These are phyloP conservation scores for Frankliniella intonsa DNA, from an alignment of 2,888 invertebrate species.

Conservation along the genomic window DNA sequence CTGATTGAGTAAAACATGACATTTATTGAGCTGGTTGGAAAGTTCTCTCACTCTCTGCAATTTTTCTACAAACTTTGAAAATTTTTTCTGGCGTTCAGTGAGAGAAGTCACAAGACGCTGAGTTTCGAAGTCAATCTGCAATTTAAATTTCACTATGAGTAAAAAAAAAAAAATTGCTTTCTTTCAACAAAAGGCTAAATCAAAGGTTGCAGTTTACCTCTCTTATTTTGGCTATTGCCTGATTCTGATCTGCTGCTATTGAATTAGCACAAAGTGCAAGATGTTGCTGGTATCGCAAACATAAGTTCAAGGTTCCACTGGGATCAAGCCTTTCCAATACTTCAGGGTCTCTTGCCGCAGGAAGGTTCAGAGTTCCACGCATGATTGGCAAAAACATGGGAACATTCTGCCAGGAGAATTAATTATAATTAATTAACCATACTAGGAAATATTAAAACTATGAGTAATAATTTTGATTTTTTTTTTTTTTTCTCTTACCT, in stretches of 20 bases:
- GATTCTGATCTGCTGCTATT: constrained; percentile 73
- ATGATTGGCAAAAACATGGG: constrained; percentile 92
- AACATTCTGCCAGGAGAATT: constrained; percentile 57
- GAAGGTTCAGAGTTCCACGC: constrained; percentile 78
- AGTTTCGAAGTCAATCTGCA: constrained; percentile 67
- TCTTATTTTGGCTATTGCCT: constrained; percentile 66
- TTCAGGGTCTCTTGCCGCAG: constrained; percentile 77
- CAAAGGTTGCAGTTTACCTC: constrained; percentile 54
- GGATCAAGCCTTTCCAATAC: constrained; percentile 73
- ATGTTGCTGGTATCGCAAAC: constrained; percentile 78
- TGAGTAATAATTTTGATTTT: background rate
- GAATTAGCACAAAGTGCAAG: constrained; percentile 75
- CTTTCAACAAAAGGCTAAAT: constrained; percentile 28
- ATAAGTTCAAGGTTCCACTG: constrained; percentile 66
- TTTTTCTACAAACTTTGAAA: constrained; percentile 80
- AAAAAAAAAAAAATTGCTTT: constrained; percentile 27
- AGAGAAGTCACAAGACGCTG: constrained; percentile 62
- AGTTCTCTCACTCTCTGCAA: constrained; percentile 77
- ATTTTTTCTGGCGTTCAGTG: constrained; percentile 76
- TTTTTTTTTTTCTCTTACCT: constrained; percentile 48
- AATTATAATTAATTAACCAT: constrained; percentile 27
- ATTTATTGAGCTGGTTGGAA: constrained; percentile 73
- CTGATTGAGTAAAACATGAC: constrained; percentile 76
- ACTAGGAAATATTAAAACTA: constrained; percentile 16
- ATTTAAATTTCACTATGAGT: constrained; percentile 35